A percentile compares a stretch with the other conserved stretches of the same genome.
phyloP scores from a whole-genome alignment of 2,797 vertebrate species.

The Sphenodon punctatus region DNA sequence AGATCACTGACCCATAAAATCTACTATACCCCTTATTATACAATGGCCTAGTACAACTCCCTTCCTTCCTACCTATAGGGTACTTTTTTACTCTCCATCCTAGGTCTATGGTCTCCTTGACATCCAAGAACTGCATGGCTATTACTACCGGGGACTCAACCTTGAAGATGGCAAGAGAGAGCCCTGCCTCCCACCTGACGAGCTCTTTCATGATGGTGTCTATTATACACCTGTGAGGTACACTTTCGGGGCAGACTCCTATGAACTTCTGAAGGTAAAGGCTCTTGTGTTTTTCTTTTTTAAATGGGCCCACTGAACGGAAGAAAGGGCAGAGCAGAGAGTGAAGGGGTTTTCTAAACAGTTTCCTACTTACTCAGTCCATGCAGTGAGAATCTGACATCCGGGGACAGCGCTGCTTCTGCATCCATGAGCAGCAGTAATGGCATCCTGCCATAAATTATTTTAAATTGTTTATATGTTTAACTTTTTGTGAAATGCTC shows the following conservation, averaged over 20 bases:
- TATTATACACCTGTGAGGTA: constrained; percentile 73
- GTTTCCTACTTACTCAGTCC: too few species aligned
- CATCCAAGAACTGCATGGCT: constrained; percentile 56
- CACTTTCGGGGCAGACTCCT: constrained; percentile 66
- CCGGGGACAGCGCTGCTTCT: too few species aligned
- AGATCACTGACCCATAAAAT: not conserved
- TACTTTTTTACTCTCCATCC: not conserved
- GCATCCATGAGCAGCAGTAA: too few species aligned
- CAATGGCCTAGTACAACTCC: too few species aligned
- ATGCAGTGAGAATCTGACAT: too few species aligned
- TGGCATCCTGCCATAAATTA: too few species aligned
- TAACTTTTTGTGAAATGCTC: too few species aligned
- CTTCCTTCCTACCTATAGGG: not conserved
- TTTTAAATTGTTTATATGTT: too few species aligned
- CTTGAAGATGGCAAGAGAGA: constrained; percentile 67
- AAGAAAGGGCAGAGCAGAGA: too few species aligned
- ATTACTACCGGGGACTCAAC: constrained; percentile 59
- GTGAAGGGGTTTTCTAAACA: too few species aligned
- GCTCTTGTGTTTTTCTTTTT: not conserved
- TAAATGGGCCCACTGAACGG: too few species aligned
- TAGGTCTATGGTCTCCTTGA: constrained; percentile 72
- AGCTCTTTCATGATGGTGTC: constrained; percentile 75
- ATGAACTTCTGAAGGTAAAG: constrained; percentile 69
- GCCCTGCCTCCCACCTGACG: constrained; percentile 68
- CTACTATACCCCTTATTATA: not conserved